A percentile compares a stretch with the other conserved stretches of the same genome.
phyloP scores from a whole-genome alignment of 1,140 invertebrate genomes.

The Heliconius hewitsoni region DNA sequence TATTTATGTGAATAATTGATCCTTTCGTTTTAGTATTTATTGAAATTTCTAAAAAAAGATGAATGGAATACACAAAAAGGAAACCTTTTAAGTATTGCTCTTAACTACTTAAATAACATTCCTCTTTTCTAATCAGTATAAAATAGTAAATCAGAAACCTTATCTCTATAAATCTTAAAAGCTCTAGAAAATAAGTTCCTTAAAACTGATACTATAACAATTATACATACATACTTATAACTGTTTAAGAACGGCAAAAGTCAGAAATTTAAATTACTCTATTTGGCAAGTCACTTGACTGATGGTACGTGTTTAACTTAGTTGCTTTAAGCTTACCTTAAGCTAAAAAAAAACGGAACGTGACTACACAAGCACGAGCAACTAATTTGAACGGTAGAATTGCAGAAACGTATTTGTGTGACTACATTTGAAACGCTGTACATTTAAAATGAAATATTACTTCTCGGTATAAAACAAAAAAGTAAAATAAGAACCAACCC shows the following conservation, averaged over 20 bases:
- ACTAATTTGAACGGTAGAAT: constrained; percentile 61
- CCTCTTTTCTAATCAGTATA: too few species aligned
- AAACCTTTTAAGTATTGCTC: too few species aligned
- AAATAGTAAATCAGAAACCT: background rate
- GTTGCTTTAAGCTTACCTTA: constrained; percentile 40
- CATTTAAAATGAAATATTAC: constrained; percentile 47
- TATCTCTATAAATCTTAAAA: background rate
- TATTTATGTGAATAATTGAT: too few species aligned
- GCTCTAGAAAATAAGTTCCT: background rate
- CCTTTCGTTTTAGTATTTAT: too few species aligned
- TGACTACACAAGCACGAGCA: constrained; percentile 54
- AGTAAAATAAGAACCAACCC: constrained; percentile 36
- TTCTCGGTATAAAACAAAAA: constrained; percentile 36
- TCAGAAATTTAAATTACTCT: constrained; percentile 24
- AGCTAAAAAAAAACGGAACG: constrained; percentile 48
- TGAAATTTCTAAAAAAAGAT: too few species aligned
- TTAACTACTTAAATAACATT: too few species aligned
- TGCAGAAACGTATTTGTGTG: constrained; percentile 53
- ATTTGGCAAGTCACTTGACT: constrained; percentile 34
- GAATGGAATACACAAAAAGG: too few species aligned
- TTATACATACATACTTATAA: background rate
- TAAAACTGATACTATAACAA: background rate
- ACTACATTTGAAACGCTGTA: constrained; percentile 47
- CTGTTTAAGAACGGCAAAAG: background rate
- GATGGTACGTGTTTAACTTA: constrained; percentile 40